Evolutionary conservation across 2,888 invertebrate genomes (phyloP).

Genomic region (Romanomermis culicivorax): DNA sequence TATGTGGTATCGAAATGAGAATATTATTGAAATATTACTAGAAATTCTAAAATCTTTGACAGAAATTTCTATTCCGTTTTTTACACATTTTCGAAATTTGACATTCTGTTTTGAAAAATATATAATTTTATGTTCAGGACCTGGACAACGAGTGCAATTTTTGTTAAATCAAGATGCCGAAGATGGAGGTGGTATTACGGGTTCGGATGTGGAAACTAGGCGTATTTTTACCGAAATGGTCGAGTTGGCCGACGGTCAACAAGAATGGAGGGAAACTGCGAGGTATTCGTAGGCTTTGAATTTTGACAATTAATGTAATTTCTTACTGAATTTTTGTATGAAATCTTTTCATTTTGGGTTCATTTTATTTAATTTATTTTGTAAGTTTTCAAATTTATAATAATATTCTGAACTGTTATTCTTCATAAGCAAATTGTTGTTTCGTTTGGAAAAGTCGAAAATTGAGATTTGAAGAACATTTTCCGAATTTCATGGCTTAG

Average conservation of each 20-base stretch:
- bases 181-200: slow-evolving; percentile 39
- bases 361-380: not conserved
- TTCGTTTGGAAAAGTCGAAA: too few relatives aligned
- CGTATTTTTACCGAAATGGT: slow-evolving; percentile 96
- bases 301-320: not conserved
- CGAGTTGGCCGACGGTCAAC: slow-evolving; percentile 62
- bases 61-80: too few relatives aligned
- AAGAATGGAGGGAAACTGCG: slow-evolving; percentile 97
- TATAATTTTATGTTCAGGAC: too few relatives aligned
- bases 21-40: too few relatives aligned
- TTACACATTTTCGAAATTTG: too few relatives aligned
- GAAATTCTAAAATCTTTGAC: too few relatives aligned
- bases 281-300: slow-evolving; percentile 39
- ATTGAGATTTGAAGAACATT: too few relatives aligned
- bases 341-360: not conserved
- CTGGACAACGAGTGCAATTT: slow-evolving; percentile 68
- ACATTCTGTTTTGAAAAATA: too few relatives aligned
- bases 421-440: too few relatives aligned
- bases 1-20: too few relatives aligned
- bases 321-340: too few relatives aligned
- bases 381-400: not conserved
- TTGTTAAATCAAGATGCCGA: slow-evolving; percentile 81
- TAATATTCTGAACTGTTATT: not conserved
- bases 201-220: slow-evolving; percentile 45
- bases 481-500: too few relatives aligned